Evolutionary conservation across 2,888 invertebrate species (phyloP), one percentile per base, ranked within the genome.

Genomic region (Eledona agricola): DNA sequence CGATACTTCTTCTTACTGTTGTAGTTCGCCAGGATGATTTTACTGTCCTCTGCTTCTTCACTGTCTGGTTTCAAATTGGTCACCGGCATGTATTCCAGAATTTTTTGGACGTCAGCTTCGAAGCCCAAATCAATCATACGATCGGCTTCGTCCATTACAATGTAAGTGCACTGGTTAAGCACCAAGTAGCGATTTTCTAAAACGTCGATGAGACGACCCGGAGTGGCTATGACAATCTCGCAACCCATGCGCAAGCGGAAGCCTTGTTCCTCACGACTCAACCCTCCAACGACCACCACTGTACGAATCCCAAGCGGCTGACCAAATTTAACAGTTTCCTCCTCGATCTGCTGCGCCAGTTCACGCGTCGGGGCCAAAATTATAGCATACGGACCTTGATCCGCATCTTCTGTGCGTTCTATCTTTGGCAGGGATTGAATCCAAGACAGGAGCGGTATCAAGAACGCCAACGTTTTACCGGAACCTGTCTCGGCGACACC

Each of bases 71-170:
- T 99, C 51, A 95, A 81, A 78, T 99, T 99, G 1, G 96, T 88
- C 0, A 97, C 98, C 0, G 99, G 99, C 90, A 99, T 93, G 74
- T 89, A 96, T 69, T 96, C 96, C 17, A 99, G 81, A 76, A 99
- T 98, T 75, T 94, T 95, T 71, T 98, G 96, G 0, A 99, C 98
- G 70, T 93, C 93, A 25, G 96, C 94, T 76, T 99, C 99, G 73
- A 99, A 99, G 47, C 98, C 98, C 93, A 99, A 97, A 82, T 99
- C 98, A 77, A 99, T 96, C 99, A 99, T 99, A 72, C 97, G 87
- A 81, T 99, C 99, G 17, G 99, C 99, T 80, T 96, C 93, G 70
- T 94, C 93, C 40, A 93, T 81, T 2, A 94, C 97, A 53, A 99
- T 96, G 74, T 99, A 99, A 0, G 99, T 98, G 77, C 99, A 99